Evolutionary conservation across 2,888 invertebrate genomes (phyloP), one percentile per base, ranked within the genome.

Genomic region (Blera fallax): DNA sequence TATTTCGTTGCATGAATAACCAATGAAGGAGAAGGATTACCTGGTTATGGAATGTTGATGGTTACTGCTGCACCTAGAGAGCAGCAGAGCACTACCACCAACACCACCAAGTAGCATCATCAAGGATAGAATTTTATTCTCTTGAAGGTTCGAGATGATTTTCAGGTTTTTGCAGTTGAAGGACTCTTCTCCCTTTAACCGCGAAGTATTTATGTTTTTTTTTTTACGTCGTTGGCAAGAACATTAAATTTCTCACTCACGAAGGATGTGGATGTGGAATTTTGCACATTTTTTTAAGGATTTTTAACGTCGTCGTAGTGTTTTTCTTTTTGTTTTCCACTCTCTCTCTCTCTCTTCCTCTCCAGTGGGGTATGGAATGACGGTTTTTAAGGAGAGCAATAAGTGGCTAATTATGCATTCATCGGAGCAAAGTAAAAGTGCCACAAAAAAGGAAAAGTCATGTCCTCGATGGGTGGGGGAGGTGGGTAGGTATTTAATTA

Each of bases 1-100:
- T 81, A 72, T 72, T 85, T 72, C 76, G 85, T 76, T 77, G 76
- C 85, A 85, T 85, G 85, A 85, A 85, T 85, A 81, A 72, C 76
- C 70, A 85, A 85, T 85, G 85, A 85, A 76, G 72, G 70, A 67
- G 72, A 85, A 81, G 81, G 70, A 85, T 85, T 76, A 40, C 40
- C 7, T 60, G 60, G 62, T 76, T 81, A 77, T 85, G 76, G 81
- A 84, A 80, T 84, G 69, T 69, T 84, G 83, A 69, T 79, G 62
- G 67, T 72, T 73, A 45, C 58, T 56, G 18, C 52, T 64, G 58
- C 62, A 64, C 62, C 69, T 4, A n/a, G n/a, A 67, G 18, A 11
- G n/a, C 18, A 45, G 8, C 14, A 45, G 21, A 60, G n/a, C 52
- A 34, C 21, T 3, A 50, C 43, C 29, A 7, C 14, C 10, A 52